Base-by-base conservation (phyloP, 2,888 invertebrate species). In the Antheraea assamensis region DNA sequence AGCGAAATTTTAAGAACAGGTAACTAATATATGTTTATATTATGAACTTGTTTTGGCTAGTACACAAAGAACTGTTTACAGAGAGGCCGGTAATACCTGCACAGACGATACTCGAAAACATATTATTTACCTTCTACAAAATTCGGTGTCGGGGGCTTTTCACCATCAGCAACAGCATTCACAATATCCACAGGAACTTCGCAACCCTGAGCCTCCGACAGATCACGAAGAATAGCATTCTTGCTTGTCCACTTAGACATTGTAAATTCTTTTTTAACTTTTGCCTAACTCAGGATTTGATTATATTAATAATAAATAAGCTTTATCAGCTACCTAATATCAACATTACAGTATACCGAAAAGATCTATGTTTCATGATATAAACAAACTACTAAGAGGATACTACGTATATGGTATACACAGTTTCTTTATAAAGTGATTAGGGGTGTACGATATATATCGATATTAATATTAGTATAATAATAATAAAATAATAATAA, bases 191-290 rank as follows among this genome's bases (percentile, higher is more conserved):
- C 86, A 1, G 91, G 90, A 8, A 91, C 86, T 3, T 77, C 78
- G n/a, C 80, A 77, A 21, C 90, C 90, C 74, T 92, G 92, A 0
- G 88, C 90, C 52, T 84, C 76, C 0, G 87, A 86, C 27, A 92
- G 77, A 70, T 92, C 91, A 3, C 83, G 82, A 78, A 87, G 78
- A 58, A 91, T 88, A 2, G 85, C 85, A 3, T 82, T 80, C 49
- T 87, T 76, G 68, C 78, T 87, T 4, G 81, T 88, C 91, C 91
- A 91, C 66, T 79, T 75, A 47, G 81, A 75, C 85, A 84, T 84
- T 52, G 35, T 76, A 52, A 61, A 13, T 55, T 70, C 24, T 35
- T 72, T 8, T n/a, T 68, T n/a, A 17, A 64, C 27, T 68, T 24
- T 66, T 58, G 58, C 68, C 24, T 49, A 27, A 19, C 21, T 35